Base-by-base conservation (phyloP, 1,140 invertebrate species). In the Micrasema minimum region DNA sequence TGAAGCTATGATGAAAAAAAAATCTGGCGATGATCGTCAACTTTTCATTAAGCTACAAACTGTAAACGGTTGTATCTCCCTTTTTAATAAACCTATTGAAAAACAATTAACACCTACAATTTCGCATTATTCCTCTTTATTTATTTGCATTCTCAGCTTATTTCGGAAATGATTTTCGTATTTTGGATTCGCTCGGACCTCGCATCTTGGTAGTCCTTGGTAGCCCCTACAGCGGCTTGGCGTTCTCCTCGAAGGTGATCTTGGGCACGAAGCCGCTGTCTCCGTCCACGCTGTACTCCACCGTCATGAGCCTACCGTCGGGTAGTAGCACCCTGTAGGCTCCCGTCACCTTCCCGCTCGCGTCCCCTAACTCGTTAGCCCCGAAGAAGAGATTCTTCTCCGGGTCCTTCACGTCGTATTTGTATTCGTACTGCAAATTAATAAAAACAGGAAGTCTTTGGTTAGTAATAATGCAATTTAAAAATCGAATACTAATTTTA, bases 381-480 rank as follows among this genome's bases (percentile, higher is more conserved):
- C 89, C 89, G 77, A 88, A 90, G 80, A 87, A 89, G 16, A 88
- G 83, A 64, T 86, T 81, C 62, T 88, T 88, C 71, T 88, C 85
- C 68, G 85, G 85, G 77, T 91, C 89, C 78, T 90, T 89, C n/a
- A 91, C 89, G 78, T 89, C 88, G 76, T 90, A 91, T 79, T 90
- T 85, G 79, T 88, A 91, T 77, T 90, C 85, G 72, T 90, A 91
- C 89, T 90, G 82, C 16, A 80, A 85, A 72, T 76, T 23, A 65
- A 22, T 62, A 62, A 46, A 38, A 41, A 41, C 67, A 31, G n/a
- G n/a, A n/a, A n/a, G n/a, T n/a, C n/a, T n/a, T n/a, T n/a, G n/a
- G n/a, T n/a, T n/a, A n/a, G n/a, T n/a, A n/a, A n/a, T n/a, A n/a
- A 43, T 11, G 43, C n/a, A 45, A 5, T 6, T 43, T 43, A 41